A percentile compares a stretch with the other conserved stretches of the same genome.
phyloP scores from a whole-genome alignment of 2,888 invertebrate species.

The Andrena camellia region DNA sequence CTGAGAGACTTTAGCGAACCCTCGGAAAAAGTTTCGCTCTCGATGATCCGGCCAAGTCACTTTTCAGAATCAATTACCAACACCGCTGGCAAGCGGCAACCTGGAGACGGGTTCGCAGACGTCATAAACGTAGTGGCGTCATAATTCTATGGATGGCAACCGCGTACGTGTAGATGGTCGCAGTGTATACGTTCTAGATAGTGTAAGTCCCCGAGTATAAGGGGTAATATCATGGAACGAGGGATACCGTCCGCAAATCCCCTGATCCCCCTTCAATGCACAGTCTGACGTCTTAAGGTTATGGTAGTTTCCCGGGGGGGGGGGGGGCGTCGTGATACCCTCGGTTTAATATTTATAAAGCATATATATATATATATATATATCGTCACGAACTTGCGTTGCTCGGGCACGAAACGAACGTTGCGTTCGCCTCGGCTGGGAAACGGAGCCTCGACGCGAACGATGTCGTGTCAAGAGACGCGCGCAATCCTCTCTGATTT shows the following conservation, averaged over 20 bases:
- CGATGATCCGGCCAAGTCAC: slow-evolving; percentile 23
- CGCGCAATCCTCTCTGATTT: slow-evolving; percentile 5
- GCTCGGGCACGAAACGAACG: slow-evolving; percentile 6
- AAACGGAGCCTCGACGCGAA: slow-evolving; percentile 21
- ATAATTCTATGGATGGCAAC: slow-evolving; percentile 55
- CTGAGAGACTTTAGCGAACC: background rate
- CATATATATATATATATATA: slow-evolving; percentile 68
- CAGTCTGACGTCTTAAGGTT: slow-evolving; percentile 72
- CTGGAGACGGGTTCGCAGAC: background rate
- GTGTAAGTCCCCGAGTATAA: slow-evolving; percentile 58
- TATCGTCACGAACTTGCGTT: slow-evolving; percentile 30
- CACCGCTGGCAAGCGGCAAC: background rate
- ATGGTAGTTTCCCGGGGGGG: slow-evolving; percentile 61
- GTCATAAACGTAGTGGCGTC: slow-evolving; percentile 42
- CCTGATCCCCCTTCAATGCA: slow-evolving; percentile 73
- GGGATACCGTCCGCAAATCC: slow-evolving; percentile 74
- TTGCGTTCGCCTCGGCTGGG: background rate
- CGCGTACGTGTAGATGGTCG: slow-evolving; percentile 19
- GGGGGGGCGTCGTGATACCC: slow-evolving; percentile 48
- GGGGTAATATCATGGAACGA: slow-evolving; percentile 71
- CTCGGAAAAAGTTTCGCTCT: background rate
- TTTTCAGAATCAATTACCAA: slow-evolving; percentile 45
- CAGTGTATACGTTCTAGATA: slow-evolving; percentile 38
- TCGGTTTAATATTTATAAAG: slow-evolving; percentile 76
- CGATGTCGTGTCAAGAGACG: background rate